phyloP scores from a whole-genome alignment of 2,113 vertebrate genomes.

The Gobiocypris rarus region DNA sequence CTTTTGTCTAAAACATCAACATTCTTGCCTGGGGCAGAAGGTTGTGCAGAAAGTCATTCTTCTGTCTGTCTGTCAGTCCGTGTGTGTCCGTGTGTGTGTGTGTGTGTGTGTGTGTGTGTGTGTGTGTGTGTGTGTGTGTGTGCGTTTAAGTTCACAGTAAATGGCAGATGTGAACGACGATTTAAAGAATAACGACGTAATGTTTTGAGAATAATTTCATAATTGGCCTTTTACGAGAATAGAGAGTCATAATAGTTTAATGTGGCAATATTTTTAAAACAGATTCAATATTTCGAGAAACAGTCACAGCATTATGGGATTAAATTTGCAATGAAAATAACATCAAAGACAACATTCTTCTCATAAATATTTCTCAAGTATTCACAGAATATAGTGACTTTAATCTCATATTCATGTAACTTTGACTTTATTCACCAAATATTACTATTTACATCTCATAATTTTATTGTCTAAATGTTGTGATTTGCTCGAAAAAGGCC shows the following conservation, averaged over 20 bases:
- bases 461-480: no score
- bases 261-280: background rate
- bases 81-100: background rate
- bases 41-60: background rate
- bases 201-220: constrained; percentile 12
- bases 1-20: constrained; percentile 2
- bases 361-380: background rate
- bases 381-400: background rate
- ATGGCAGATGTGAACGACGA: background rate
- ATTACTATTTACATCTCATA: background rate
- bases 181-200: background rate
- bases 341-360: background rate
- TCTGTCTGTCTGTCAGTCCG: background rate
- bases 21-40: background rate
- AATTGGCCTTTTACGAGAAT: background rate
- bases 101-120: background rate
- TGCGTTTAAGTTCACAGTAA: background rate
- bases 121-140: background rate
- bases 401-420: background rate
- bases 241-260: background rate
- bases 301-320: background rate
- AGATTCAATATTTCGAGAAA: background rate
- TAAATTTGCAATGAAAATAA: background rate
- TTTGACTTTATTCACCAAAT: background rate
- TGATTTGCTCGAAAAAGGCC: background rate